Base-by-base conservation (phyloP, 1,140 invertebrate genomes). In the Drosophila triauraria region DNA sequence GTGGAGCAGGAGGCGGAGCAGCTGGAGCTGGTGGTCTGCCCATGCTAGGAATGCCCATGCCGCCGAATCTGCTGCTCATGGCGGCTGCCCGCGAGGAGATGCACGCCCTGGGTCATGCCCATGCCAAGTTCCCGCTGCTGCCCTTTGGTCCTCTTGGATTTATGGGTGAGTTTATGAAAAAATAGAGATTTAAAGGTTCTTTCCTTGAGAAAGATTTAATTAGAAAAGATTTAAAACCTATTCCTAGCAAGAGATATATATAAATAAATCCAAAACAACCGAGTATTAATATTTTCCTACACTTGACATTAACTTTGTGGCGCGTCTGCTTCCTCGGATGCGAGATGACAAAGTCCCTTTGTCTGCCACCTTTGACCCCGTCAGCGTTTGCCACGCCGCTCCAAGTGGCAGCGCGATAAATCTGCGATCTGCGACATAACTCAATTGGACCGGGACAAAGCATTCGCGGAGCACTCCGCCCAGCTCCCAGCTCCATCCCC, bases 81-180 rank as follows among this genome's bases (percentile, higher is more conserved):
- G 91, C 91, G 1, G 91, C 91, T 12, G 91, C 91, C 10, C 79
- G 91, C 7, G 91, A 92, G 43, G 91, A 92, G 59, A 90, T 92
- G 77, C 91, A 92, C 20, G 80, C 81, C 17, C 63, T 91, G 32
- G 80, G 83, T 8, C 80, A 83, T 25, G 80, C 75, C 40, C 88
- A 91, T 43, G 86, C 88, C 70, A 92, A 92, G 69, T 92, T 96
- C 75, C 95, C 96, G 70, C 95, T 96, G 71, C 94, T 95, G 78
- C 94, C 94, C 44, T 97, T 97, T 95, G 97, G 96, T 94, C 96
- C 96, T 80, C 95, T 97, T 77, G 96, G 96, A 93, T 95, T 97
- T 90, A 92, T 92, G 82, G 92, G 92, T 93, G 60, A 92, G 92
- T 92, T 91, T 13, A 4, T 9, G 1, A 3, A n/a, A 15, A 7